Base-by-base conservation (phyloP, 2,113 vertebrate genomes). In the Neomonachus schauinslandi region DNA sequence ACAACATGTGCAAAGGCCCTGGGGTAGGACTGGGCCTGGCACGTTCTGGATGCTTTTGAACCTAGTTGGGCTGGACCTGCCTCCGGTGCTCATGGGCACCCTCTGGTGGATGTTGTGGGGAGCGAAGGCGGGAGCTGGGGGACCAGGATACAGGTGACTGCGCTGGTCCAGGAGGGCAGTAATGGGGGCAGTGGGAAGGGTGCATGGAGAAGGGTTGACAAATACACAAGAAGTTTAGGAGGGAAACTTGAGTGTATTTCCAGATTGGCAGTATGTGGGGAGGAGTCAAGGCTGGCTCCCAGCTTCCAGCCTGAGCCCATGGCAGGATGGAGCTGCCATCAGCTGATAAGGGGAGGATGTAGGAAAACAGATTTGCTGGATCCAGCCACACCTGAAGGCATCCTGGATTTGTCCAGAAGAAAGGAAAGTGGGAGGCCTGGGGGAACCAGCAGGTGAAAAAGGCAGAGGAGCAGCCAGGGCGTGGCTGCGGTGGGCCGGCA, bases 41-140 rank as follows among this genome's bases (percentile, higher is more conserved):
- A 0, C 4, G n/a, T 21, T 8, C 7, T 6, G 63, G n/a, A 84
- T 28, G n/a, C 39, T 55, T 0, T 0, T 14, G 31, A 51, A 26
- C 76, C 46, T 8, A 8, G 14, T 57, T 55, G 24, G 28, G 15
- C 61, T 79, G 81, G 26, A 5, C 11, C 76, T 42, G 86, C 83
- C 14, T 69, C 51, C 13, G 65, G n/a, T 36, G 63, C 36, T 71
- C 24, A 28, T 7, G 0, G 15, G 59, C 0, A 1, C 42, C 51
- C 21, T 51, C 51, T 61, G 33, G 49, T 77, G 6, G 42, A 42
- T 46, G 15, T 74, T 49, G 18, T 0, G 3, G 18, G 16, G 21
- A 22, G 36, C 0, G 36, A 84, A 61, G 83, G 33, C 0, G 5
- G 8, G 51, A 36, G n/a, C 49, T 19, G 31, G 42, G 18, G 69